A percentile compares a stretch with the other conserved stretches of the same genome.
Evolutionary conservation across 1,140 invertebrate species (phyloP).

Genomic region (Phymastichus coffea): DNA sequence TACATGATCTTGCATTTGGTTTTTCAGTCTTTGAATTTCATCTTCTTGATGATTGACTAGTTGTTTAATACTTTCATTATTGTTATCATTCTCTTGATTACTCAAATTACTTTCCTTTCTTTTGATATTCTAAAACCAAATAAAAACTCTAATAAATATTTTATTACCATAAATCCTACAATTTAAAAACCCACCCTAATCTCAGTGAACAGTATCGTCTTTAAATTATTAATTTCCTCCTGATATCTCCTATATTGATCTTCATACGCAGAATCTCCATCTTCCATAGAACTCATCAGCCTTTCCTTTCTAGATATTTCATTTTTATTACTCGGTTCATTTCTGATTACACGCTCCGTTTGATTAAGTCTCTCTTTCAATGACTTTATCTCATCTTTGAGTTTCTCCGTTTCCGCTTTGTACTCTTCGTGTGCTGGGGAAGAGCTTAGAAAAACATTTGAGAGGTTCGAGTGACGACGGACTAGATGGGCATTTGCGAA

Average conservation of each 20-base stretch:
- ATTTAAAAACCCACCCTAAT: constrained; percentile 36
- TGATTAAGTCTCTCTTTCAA: constrained; percentile 61
- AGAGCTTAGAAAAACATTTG: constrained; percentile 22
- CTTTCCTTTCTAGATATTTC: constrained; percentile 48
- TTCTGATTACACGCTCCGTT: constrained; percentile 57
- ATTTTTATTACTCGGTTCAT: constrained; percentile 49
- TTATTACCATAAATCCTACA: neutral
- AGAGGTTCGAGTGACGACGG: constrained; percentile 42
- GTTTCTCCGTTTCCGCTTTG: constrained; percentile 57
- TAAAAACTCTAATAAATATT: neutral
- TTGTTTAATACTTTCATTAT: constrained; percentile 37
- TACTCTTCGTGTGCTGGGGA: constrained; percentile 48
- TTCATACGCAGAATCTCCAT: constrained; percentile 4
- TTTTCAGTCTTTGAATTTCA: constrained; percentile 44
- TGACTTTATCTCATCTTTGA: constrained; percentile 61
- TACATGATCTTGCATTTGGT: constrained; percentile 41
- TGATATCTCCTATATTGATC: constrained; percentile 53
- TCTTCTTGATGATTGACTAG: constrained; percentile 45
- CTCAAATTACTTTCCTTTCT: constrained; percentile 12
- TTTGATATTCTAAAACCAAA: constrained; percentile 25
- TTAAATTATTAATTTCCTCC: constrained; percentile 45
- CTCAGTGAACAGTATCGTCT: constrained; percentile 44
- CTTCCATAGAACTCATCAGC: constrained; percentile 26
- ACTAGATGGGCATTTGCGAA: constrained; percentile 47
- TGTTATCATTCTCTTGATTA: constrained; percentile 27